Base-by-base conservation (phyloP, 2,797 vertebrate genomes). In the Poeciliopsis paucimaculata region DNA sequence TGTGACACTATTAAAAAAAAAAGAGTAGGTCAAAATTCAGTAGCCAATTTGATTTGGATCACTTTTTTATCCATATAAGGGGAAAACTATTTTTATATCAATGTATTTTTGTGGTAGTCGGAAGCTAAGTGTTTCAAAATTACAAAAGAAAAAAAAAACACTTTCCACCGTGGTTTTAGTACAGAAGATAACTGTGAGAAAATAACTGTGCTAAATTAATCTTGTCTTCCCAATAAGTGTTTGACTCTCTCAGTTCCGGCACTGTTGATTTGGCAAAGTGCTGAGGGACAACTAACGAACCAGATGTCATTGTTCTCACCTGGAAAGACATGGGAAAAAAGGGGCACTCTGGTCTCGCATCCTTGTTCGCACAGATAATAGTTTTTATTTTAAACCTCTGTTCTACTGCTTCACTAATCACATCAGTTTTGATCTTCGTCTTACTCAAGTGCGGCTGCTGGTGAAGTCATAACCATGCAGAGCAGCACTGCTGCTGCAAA, bases 131-230 rank as follows among this genome's bases (percentile, higher is more conserved):
- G 43, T 31, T 73, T 36, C 31, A 12, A 53, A 53, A 8, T 66
- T 2, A 6, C 47, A 31, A 51, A 49, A 47, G 13, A 46, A 47
- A 2, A 26, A 12, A 74, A 39, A 66, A 11, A 3, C 64, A 26
- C 45, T 81, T 84, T 66, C 60, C 47, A 79, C 55, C 70, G 26
- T 66, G 60, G 79, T 77, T 82, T 82, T 79, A 79, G 75, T 81
- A 88, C 84, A 85, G 82, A n/a, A n/a, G n/a, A n/a, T n/a, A n/a
- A n/a, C 81, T 77, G 49, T 26, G 71, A 80, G 74, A 89, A 82
- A 91, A 87, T 88, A 77, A 84, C 89, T 90, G 81, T 51, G 78
- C 73, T 84, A 89, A 92, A 94, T 94, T 71, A 90, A 92, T 92
- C 81, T 87, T 73, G 81, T 88, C 83, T 92, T 81, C 82, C 84